Conservation (phyloP, 2,888 invertebrate genomes). For the Nemurella pictetii region DNA sequence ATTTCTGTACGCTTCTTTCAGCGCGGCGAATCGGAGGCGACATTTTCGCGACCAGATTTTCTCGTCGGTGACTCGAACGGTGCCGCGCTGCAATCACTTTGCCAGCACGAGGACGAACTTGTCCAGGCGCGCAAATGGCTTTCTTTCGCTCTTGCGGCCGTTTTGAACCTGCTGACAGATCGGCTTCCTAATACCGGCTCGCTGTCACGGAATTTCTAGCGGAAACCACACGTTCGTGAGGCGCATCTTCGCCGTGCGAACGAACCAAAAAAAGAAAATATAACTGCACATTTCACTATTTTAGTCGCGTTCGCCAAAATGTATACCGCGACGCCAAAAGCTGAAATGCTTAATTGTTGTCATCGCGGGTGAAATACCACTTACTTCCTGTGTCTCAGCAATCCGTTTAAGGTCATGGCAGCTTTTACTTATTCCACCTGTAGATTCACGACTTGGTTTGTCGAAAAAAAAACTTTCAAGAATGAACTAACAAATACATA, state of each 20-base stretch:
- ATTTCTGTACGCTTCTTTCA: no score
- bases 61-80: no score
- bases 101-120: background rate
- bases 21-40: background rate
- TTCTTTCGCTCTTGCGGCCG: background rate
- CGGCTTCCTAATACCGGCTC: background rate
- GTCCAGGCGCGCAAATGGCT: background rate
- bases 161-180: background rate
- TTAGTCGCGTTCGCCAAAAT: background rate
- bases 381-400: constrained; percentile 5
- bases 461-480: background rate
- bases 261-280: no score
- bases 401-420: constrained; percentile 23
- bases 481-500: constrained; percentile 6
- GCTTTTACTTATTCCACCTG: constrained; percentile 31
- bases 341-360: background rate
- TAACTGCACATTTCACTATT: no score
- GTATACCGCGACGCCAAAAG: no score
- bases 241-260: no score
- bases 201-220: background rate
- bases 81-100: no score
- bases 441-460: constrained; percentile 14
- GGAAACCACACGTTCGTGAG: no score
- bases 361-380: background rate
- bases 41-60: background rate